These are phyloP conservation scores for Nycticorax nycticorax DNA, from an alignment of 2,113 vertebrate genomes.

Conservation along the genomic window DNA sequence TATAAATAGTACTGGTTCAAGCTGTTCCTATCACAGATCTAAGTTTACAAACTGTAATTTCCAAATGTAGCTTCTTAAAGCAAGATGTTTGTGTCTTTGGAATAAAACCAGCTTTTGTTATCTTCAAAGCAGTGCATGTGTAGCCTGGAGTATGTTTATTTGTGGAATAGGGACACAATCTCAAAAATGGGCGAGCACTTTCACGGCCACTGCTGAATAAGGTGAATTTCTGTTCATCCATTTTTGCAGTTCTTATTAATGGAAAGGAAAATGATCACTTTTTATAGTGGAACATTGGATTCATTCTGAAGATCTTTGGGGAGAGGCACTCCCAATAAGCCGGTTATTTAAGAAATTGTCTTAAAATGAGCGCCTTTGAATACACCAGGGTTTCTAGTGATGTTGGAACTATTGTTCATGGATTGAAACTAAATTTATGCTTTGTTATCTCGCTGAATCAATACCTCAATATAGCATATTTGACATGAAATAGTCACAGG, in stretches of 20 bases:
- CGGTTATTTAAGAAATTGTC: not conserved
- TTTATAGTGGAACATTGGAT: not conserved
- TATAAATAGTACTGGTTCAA: not conserved
- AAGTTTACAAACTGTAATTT: not conserved
- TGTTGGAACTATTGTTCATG: not conserved
- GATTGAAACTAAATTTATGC: not conserved
- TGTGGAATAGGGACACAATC: not conserved
- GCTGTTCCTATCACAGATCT: not conserved
- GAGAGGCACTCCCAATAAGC: not conserved
- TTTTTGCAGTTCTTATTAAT: not conserved
- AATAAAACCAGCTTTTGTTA: not conserved
- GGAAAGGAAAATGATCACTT: not conserved
- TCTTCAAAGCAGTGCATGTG: not conserved
- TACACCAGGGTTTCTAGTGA: not conserved
- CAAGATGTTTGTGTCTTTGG: not conserved
- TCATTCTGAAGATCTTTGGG: not conserved
- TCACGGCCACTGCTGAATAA: not conserved
- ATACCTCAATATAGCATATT: not conserved
- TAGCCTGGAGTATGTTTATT: not conserved
- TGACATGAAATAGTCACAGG: not conserved
- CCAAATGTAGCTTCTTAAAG: not conserved
- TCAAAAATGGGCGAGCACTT: rapidly evolving
- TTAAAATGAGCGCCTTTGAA: not conserved
- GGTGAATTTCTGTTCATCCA: not conserved
- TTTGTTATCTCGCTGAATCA: not conserved